Evolutionary conservation across 2,113 vertebrate genomes (phyloP).

Genomic region (Epinephelus cyanopodus): DNA sequence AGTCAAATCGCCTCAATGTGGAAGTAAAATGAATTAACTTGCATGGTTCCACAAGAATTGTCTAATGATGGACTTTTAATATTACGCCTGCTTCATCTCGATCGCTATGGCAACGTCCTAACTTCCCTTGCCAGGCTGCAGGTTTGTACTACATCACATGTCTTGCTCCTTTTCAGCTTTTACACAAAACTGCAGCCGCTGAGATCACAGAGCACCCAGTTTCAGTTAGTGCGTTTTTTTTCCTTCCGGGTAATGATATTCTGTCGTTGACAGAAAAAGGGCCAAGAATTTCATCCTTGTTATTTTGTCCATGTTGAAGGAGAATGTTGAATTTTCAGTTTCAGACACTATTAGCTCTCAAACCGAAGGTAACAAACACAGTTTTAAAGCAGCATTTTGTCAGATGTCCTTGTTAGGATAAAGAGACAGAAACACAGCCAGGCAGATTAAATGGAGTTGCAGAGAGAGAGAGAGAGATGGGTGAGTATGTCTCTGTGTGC

Average conservation of each 20-base stretch:
- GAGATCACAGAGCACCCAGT: conserved; percentile 48
- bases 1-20: conserved; percentile 85
- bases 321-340: conserved; percentile 27
- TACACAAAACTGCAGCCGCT: conserved; percentile 49
- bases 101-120: conserved; percentile 94
- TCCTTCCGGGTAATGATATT: conserved; percentile 28
- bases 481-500: conserved; percentile 31
- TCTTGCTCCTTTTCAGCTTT: conserved; percentile 84
- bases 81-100: conserved; percentile 88
- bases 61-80: conserved; percentile 87
- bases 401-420: conserved; percentile 27
- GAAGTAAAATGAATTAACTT: conserved; percentile 81
- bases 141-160: conserved; percentile 86
- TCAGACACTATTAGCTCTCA: conserved; percentile 32
- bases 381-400: conserved; percentile 17
- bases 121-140: conserved; percentile 84
- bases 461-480: conserved; percentile 9
- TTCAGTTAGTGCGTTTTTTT: conserved; percentile 29
- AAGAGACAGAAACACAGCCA: conserved; percentile 1
- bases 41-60: conserved; percentile 81
- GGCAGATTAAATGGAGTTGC: conserved; percentile 9
- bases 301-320: conserved; percentile 41
- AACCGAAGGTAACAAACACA: conserved; percentile 18
- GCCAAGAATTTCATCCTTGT: conserved; percentile 43
- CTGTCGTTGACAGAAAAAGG: conserved; percentile 44